Evolutionary conservation across 1,140 invertebrate species (phyloP).

Genomic region (Monomorium pharaonis): DNA sequence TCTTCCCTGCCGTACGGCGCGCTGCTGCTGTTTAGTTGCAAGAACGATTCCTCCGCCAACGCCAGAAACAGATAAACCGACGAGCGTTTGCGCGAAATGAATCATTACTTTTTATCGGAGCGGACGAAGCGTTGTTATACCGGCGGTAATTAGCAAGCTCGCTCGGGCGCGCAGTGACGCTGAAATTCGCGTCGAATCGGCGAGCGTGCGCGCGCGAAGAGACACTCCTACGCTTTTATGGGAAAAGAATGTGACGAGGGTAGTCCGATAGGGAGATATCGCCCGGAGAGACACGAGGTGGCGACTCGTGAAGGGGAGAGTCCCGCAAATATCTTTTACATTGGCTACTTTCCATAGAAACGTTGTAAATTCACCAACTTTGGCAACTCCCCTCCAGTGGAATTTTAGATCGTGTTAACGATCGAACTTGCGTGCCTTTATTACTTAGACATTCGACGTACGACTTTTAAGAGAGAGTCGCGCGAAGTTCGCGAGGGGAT

Average conservation of each 20-base stretch:
- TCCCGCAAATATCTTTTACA: conserved; percentile 59
- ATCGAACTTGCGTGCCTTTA: conserved; percentile 51
- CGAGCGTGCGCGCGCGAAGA: no score
- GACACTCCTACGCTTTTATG: conserved; percentile 22
- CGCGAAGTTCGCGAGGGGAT: conserved; percentile 9
- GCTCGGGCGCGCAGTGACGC: conserved; percentile 25
- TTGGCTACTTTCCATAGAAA: conserved; percentile 59
- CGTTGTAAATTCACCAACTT: conserved; percentile 57
- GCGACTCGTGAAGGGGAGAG: not conserved
- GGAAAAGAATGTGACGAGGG: conserved; percentile 58
- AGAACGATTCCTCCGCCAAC: conserved; percentile 66
- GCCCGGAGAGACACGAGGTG: conserved; percentile 1
- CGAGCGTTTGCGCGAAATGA: conserved; percentile 46
- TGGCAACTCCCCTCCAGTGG: conserved; percentile 32
- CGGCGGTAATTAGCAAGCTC: conserved; percentile 58
- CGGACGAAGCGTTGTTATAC: conserved; percentile 41
- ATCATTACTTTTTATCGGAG: conserved; percentile 50
- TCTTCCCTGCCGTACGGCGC: conserved; percentile 58
- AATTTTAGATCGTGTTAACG: conserved; percentile 58
- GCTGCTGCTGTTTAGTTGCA: conserved; percentile 65
- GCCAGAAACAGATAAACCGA: conserved; percentile 66
- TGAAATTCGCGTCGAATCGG: conserved; percentile 36
- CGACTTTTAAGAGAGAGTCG: conserved; percentile 26
- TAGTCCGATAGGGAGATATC: conserved; percentile 22
- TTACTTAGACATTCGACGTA: conserved; percentile 42